phyloP scores from a whole-genome alignment of 2,113 vertebrate species.

The Crocuta crocuta region DNA sequence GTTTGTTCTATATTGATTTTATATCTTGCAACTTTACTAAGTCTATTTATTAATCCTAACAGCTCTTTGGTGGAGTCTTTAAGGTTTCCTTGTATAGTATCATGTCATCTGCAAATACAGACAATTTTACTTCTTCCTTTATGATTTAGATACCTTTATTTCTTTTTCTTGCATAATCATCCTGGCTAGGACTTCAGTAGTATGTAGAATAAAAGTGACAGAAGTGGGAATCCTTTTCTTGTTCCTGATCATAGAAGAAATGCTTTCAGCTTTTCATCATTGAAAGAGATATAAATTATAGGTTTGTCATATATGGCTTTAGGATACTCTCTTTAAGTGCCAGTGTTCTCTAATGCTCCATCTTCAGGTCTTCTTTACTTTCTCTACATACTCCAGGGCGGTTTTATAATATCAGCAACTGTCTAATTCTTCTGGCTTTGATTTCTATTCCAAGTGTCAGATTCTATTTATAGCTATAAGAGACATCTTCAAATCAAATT shows the following conservation, averaged over 20 bases:
- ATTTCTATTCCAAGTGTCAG: neutral
- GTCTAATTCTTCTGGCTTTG: neutral
- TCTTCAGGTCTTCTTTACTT: neutral
- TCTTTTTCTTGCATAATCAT: neutral
- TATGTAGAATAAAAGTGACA: neutral
- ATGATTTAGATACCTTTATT: neutral
- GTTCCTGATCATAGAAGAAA: neutral
- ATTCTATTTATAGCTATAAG: neutral
- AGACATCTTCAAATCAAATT: neutral
- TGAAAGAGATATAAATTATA: neutral
- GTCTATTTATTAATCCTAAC: neutral
- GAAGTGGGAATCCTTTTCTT: neutral
- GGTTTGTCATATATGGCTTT: neutral
- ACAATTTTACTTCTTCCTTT: neutral
- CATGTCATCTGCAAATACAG: neutral
- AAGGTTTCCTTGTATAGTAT: neutral
- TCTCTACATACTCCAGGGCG: neutral
- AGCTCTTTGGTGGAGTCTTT: neutral
- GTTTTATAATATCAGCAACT: neutral
- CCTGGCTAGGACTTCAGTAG: neutral
- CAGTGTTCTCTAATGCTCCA: neutral
- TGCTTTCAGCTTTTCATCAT: neutral
- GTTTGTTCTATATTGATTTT: neutral
- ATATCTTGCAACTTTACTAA: neutral
- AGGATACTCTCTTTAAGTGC: neutral